Evolutionary conservation across 2,888 invertebrate species (phyloP).

Genomic region (Brachylomia viminalis): DNA sequence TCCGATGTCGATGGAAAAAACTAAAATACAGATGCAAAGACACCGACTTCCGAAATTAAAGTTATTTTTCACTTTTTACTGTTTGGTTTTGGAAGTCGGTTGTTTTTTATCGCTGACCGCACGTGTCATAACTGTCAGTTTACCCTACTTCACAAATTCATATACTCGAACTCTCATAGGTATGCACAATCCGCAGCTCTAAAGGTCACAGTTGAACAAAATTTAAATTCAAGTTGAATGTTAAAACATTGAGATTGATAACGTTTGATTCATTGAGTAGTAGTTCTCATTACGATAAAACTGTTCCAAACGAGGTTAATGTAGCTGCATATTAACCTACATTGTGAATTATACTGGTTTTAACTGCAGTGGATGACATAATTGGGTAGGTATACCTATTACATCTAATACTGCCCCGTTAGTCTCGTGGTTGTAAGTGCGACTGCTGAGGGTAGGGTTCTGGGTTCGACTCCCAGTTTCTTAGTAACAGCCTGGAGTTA

Average conservation of each 20-base stretch:
- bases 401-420: too few relatives aligned
- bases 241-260: constrained; percentile 14
- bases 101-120: neutral
- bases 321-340: constrained; percentile 50
- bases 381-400: neutral
- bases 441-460: too few relatives aligned
- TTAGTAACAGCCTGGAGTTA: too few relatives aligned
- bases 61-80: too few relatives aligned
- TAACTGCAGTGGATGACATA: constrained; percentile 13
- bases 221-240: constrained; percentile 46
- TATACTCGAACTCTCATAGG: constrained; percentile 4
- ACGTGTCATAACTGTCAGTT: neutral
- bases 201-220: constrained; percentile 48
- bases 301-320: constrained; percentile 57
- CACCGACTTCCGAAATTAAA: too few relatives aligned
- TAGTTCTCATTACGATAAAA: constrained; percentile 41
- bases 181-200: constrained; percentile 22
- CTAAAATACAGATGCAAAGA: too few relatives aligned
- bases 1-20: too few relatives aligned
- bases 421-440: too few relatives aligned
- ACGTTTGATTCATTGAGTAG: constrained; percentile 45
- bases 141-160: constrained; percentile 3
- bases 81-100: too few relatives aligned
- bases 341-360: constrained; percentile 21
- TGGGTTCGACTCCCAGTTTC: too few relatives aligned